Conservation (phyloP, 2,797 vertebrate species). For the Synanceia verrucosa region DNA sequence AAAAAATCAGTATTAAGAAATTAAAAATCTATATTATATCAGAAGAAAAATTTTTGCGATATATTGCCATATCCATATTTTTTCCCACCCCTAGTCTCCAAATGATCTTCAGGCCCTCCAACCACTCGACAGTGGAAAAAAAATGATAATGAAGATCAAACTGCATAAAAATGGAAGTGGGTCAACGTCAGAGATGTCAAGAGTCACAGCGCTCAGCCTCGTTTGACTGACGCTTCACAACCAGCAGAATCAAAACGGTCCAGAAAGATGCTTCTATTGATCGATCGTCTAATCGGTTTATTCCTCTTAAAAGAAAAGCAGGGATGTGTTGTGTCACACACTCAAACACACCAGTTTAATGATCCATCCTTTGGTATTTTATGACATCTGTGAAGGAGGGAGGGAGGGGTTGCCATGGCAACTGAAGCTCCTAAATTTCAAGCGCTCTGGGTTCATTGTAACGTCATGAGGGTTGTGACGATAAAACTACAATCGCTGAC, state of each 20-base stretch:
- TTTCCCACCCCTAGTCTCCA: too few species aligned
- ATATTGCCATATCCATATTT: too few species aligned
- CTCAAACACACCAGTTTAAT: slow-evolving; percentile 29
- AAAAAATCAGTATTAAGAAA: too few species aligned
- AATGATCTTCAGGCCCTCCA: too few species aligned
- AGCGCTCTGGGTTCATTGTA: slow-evolving; percentile 8
- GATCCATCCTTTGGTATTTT: slow-evolving; percentile 48
- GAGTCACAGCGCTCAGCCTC: neutral
- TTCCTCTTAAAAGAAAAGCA: neutral
- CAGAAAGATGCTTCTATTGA: too few species aligned
- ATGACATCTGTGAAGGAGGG: slow-evolving; percentile 42
- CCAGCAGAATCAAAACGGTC: neutral
- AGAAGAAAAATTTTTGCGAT: too few species aligned
- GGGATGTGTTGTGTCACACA: too few species aligned
- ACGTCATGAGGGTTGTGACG: neutral
- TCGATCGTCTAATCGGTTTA: too few species aligned
- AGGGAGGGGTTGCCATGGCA: slow-evolving; percentile 66
- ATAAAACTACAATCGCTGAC: neutral
- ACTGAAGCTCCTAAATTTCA: slow-evolving; percentile 58
- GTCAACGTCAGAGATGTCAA: neutral
- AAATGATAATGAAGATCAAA: slow-evolving; percentile 68
- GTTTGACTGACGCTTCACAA: neutral
- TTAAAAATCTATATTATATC: too few species aligned
- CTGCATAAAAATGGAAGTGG: neutral
- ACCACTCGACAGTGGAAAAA: slow-evolving; percentile 61